phyloP scores from a whole-genome alignment of 2,113 vertebrate genomes.

The Poecile atricapillus region DNA sequence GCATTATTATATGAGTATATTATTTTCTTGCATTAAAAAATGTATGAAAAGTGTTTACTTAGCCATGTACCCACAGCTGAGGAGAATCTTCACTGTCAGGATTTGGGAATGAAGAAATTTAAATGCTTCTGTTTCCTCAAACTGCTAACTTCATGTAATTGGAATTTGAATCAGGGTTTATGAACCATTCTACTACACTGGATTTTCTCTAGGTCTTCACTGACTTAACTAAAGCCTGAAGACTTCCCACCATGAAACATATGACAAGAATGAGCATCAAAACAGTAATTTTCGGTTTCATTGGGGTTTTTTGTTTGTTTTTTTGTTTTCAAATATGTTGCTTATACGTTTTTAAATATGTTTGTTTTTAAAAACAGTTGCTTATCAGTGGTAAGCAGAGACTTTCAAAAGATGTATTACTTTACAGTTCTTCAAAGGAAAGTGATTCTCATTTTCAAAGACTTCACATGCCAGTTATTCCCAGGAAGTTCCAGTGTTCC shows the following conservation, averaged over 20 bases:
- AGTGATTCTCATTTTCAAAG: not conserved
- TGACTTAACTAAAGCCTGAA: not conserved
- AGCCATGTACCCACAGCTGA: not conserved
- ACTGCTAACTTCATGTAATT: not conserved
- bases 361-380: not conserved
- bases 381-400: not conserved
- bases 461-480: not conserved
- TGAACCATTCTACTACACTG: not conserved
- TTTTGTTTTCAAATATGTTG: not conserved
- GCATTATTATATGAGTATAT: not conserved
- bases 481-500: not conserved
- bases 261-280: not conserved
- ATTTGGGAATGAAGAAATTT: not conserved
- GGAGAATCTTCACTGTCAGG: not conserved
- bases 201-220: not conserved
- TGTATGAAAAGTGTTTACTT: not conserved
- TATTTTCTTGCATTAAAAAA: not conserved
- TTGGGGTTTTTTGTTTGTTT: not conserved
- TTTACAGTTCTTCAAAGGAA: not conserved
- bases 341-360: too few relatives aligned
- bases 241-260: not conserved
- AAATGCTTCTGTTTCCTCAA: not conserved
- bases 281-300: rapidly evolving
- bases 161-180: not conserved
- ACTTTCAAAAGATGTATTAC: not conserved